These are phyloP conservation scores for Noctua comes DNA, from an alignment of 2,888 invertebrate species.

Conservation along the genomic window DNA sequence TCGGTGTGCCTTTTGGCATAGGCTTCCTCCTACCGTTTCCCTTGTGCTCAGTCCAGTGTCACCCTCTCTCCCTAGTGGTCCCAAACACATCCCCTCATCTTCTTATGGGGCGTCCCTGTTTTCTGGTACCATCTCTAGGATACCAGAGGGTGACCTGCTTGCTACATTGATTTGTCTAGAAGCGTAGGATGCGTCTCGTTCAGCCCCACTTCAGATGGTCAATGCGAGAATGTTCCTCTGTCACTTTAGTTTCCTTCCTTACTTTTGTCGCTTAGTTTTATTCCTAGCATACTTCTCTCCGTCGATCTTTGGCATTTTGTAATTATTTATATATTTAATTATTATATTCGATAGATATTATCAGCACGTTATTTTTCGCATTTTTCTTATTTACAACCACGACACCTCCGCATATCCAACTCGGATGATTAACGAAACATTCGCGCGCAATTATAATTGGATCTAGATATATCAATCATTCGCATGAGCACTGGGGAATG, in stretches of 20 bases:
- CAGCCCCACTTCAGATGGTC: background rate
- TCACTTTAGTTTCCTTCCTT: no score
- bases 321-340: no score
- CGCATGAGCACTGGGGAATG: conserved; percentile 77
- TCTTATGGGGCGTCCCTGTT: background rate
- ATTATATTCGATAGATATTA: background rate
- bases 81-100: background rate
- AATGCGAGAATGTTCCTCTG: background rate
- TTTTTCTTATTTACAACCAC: conserved; percentile 59
- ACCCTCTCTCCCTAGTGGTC: background rate
- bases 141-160: background rate
- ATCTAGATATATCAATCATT: conserved; percentile 79
- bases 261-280: no score
- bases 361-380: conserved; percentile 39
- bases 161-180: background rate
- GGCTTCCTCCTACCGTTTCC: background rate
- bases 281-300: no score
- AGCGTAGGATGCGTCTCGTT: background rate
- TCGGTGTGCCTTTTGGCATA: background rate
- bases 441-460: conserved; percentile 77
- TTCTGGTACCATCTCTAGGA: no score
- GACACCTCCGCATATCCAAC: conserved; percentile 42
- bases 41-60: background rate
- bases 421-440: conserved; percentile 74
- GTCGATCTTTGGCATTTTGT: no score